phyloP scores from a whole-genome alignment of 2,797 vertebrate species.

The Corythornis leucogaster region DNA sequence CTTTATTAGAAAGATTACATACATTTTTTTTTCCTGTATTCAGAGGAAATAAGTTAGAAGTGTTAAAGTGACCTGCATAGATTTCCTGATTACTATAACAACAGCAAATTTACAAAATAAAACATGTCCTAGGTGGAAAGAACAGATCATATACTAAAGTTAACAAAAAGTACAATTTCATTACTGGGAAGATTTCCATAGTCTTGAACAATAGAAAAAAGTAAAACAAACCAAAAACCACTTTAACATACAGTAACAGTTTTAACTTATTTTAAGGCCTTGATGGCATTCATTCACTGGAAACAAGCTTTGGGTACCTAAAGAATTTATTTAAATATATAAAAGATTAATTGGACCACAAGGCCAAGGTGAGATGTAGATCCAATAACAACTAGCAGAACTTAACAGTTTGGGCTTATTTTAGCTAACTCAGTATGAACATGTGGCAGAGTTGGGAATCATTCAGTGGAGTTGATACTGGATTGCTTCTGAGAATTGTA shows the following conservation, averaged over 20 bases:
- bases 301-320: neutral
- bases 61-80: neutral
- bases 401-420: neutral
- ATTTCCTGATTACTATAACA: neutral
- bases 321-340: neutral
- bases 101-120: neutral
- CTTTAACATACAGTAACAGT: neutral
- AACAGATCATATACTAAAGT: neutral
- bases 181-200: neutral
- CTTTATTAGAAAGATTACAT: neutral
- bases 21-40: neutral
- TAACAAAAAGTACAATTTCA: neutral
- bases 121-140: neutral
- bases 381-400: neutral
- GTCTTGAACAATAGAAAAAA: neutral
- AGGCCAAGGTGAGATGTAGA: neutral
- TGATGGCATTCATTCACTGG: fast-evolving
- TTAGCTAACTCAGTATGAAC: neutral
- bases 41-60: neutral
- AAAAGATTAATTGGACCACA: neutral
- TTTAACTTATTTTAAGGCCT: neutral
- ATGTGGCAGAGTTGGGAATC: neutral
- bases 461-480: neutral
- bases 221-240: too few species aligned
- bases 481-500: neutral